Evolutionary conservation across 2,888 invertebrate genomes (phyloP).

Genomic region (Zhengitettix transpicula): DNA sequence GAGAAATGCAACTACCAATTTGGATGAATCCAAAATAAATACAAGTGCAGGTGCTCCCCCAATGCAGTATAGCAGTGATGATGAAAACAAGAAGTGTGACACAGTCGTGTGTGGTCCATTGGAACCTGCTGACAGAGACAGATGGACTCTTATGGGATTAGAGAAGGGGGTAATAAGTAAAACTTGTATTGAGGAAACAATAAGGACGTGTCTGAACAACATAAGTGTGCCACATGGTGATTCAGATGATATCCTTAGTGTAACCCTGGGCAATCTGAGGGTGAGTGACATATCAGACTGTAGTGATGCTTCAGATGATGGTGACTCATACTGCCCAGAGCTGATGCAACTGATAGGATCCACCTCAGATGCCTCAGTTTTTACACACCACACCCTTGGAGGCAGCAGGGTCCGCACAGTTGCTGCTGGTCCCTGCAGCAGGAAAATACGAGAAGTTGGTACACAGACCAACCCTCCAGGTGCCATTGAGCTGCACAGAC

Average conservation of each 20-base stretch:
- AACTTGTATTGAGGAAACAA: too few relatives aligned
- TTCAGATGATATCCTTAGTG: neutral
- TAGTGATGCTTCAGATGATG: slow-evolving; percentile 2
- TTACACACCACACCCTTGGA: slow-evolving; percentile 1
- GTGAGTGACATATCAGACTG: slow-evolving; percentile 2
- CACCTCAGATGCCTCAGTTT: slow-evolving; percentile 6
- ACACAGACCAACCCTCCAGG: slow-evolving; percentile 3
- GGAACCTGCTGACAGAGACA: too few relatives aligned
- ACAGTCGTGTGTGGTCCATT: too few relatives aligned
- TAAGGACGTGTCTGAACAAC: too few relatives aligned
- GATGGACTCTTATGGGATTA: too few relatives aligned
- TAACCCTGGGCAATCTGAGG: slow-evolving; percentile 1
- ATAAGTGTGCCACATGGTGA: neutral
- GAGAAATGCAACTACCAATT: slow-evolving; percentile 30
- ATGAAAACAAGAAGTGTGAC: too few relatives aligned
- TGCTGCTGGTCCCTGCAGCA: neutral
- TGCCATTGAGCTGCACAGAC: neutral
- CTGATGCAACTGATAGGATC: slow-evolving; percentile 5
- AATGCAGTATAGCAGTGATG: too few relatives aligned
- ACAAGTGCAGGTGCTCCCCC: too few relatives aligned
- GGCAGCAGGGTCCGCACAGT: neutral
- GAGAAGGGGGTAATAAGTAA: too few relatives aligned
- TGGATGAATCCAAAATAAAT: slow-evolving; percentile 21
- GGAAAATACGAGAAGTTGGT: slow-evolving; percentile 2
- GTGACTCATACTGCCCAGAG: slow-evolving; percentile 8